A percentile compares a stretch with the other conserved stretches of the same genome.
Evolutionary conservation across 2,888 invertebrate genomes (phyloP).

Genomic region (Clanis bilineata): DNA sequence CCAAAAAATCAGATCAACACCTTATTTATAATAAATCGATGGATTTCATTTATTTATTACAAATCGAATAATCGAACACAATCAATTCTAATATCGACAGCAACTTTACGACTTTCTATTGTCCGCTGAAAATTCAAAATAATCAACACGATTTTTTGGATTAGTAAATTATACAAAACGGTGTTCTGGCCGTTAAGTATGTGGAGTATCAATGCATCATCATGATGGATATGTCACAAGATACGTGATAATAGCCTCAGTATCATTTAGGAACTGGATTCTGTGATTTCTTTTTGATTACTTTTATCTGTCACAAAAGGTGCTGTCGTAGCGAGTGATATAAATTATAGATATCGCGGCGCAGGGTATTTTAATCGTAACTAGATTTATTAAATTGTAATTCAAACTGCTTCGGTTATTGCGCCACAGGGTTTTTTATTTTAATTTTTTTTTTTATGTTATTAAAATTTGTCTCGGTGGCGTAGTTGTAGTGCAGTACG

Average conservation of each 20-base stretch:
- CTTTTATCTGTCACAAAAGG: neutral
- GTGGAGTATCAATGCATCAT: neutral
- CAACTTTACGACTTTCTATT: neutral
- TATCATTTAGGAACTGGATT: neutral
- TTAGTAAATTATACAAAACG: slow-evolving; percentile 9
- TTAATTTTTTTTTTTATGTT: no score
- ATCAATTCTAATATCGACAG: neutral
- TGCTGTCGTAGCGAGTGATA: neutral
- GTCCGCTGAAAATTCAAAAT: neutral
- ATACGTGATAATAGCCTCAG: neutral
- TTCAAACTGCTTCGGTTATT: no score
- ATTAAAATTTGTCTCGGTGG: no score
- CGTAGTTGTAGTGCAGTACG: no score
- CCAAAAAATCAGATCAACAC: neutral
- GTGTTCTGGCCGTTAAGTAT: neutral
- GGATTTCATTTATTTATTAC: neutral
- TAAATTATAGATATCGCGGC: neutral
- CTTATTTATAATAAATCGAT: neutral
- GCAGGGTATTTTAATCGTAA: neutral
- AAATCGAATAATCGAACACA: neutral
- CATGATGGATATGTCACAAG: neutral
- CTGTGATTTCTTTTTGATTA: slow-evolving; percentile 11
- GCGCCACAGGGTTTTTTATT: no score
- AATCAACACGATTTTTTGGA: neutral
- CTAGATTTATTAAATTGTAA: neutral